These are phyloP conservation scores for Sterrhoptilus dennistouni DNA, from an alignment of 2,113 vertebrate species.

Conservation along the genomic window DNA sequence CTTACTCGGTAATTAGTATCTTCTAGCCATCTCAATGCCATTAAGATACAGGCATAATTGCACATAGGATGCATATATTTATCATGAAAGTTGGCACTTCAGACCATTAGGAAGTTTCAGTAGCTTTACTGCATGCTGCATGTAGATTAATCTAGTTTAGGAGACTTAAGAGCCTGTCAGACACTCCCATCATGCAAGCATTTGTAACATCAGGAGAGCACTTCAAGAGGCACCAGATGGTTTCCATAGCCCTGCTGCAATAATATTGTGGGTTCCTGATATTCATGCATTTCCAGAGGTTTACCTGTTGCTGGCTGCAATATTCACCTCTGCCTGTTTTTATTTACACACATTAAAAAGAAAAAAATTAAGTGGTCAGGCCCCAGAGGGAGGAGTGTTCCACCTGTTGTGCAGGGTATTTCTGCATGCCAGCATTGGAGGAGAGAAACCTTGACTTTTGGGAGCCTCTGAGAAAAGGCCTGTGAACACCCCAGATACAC, in stretches of 20 bases:
- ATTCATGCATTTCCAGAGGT: not conserved
- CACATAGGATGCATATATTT: not conserved
- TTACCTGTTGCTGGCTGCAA: not conserved
- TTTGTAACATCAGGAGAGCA: not conserved
- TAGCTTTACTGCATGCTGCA: not conserved
- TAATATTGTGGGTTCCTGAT: not conserved
- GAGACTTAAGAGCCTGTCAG: not conserved
- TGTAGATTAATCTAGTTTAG: constrained; percentile 22
- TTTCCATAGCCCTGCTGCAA: not conserved
- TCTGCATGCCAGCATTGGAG: not conserved
- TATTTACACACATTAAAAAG: not conserved
- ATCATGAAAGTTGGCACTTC: constrained; percentile 12
- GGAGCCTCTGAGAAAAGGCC: not conserved
- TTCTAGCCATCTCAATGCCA: not conserved
- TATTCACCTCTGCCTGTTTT: not conserved
- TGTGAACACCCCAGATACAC: not conserved
- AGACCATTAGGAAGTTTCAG: not conserved
- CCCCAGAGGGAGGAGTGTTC: not conserved
- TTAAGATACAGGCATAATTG: constrained; percentile 31
- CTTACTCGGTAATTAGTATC: constrained; percentile 19
- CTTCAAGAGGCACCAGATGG: not conserved
- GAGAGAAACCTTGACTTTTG: not conserved
- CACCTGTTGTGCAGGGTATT: not conserved
- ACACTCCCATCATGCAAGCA: not conserved
- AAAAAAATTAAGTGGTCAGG: not conserved